Evolutionary conservation across 2,797 vertebrate genomes (phyloP).

Genomic region (Anguilla pacifica): DNA sequence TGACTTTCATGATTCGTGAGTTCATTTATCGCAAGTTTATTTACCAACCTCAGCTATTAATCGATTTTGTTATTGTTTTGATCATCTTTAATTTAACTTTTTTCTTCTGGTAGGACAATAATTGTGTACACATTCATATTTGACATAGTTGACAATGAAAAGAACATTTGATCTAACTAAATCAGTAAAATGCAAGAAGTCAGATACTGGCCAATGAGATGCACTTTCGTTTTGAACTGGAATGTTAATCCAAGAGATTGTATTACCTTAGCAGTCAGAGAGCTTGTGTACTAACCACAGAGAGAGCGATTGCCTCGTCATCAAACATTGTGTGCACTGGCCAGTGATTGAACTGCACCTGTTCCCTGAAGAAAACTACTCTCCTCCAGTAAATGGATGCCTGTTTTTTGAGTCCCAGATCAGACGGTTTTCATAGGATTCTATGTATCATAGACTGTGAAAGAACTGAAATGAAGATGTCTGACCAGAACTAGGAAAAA

Average conservation of each 20-base stretch:
- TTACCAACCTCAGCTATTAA: no score
- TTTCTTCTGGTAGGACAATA: background rate
- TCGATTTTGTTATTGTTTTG: no score
- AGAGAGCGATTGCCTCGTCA: background rate
- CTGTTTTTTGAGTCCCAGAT: conserved; percentile 27
- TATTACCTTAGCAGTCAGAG: background rate
- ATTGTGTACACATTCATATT: background rate
- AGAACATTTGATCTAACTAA: background rate
- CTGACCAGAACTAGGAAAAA: background rate
- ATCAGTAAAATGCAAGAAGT: background rate
- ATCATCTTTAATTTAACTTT: background rate
- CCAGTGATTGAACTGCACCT: background rate
- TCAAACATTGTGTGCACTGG: background rate
- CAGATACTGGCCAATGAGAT: background rate
- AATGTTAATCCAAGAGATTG: background rate
- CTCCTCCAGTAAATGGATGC: background rate
- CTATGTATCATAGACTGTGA: conserved; percentile 33
- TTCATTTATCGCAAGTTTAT: no score
- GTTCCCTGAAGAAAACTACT: background rate
- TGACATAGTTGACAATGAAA: background rate
- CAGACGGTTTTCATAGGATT: conserved; percentile 32
- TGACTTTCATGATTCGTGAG: no score
- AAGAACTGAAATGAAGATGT: conserved; percentile 27
- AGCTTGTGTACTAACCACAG: background rate
- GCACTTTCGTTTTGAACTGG: background rate